Evolutionary conservation across 2,888 invertebrate genomes (phyloP).

Genomic region (Petrolisthes manimaculis): DNA sequence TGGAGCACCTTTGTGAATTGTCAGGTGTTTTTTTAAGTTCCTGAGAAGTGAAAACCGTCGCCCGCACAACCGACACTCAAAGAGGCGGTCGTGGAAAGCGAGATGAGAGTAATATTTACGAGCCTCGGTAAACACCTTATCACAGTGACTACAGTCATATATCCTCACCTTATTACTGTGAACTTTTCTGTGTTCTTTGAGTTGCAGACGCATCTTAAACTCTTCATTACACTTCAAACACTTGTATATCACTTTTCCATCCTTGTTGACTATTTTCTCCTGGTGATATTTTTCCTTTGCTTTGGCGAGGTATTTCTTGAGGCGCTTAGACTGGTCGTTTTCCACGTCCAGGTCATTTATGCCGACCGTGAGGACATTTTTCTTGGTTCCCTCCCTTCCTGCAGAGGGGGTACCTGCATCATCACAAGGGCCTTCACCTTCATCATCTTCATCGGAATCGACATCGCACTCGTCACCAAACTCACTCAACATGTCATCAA

Average conservation of each 20-base stretch:
- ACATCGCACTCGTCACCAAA: conserved; percentile 20
- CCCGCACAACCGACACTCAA: conserved; percentile 45
- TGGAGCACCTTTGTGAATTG: conserved; percentile 36
- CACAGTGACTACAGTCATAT: conserved; percentile 49
- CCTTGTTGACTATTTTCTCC: conserved; percentile 42
- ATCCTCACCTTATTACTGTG: conserved; percentile 36
- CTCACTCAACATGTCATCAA: conserved; percentile 22
- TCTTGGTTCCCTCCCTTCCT: not conserved
- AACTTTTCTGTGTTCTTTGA: conserved; percentile 44
- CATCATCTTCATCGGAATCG: conserved; percentile 5
- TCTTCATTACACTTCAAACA: conserved; percentile 52
- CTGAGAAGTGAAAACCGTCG: conserved; percentile 45
- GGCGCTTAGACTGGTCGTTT: conserved; percentile 1
- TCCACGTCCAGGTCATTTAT: conserved; percentile 37
- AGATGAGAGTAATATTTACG: conserved; percentile 53
- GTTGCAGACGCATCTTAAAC: conserved; percentile 40
- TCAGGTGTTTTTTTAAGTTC: conserved; percentile 50
- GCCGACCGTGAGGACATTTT: conserved; percentile 35
- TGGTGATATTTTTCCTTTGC: conserved; percentile 44
- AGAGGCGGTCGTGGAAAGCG: conserved; percentile 41
- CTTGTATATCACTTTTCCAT: conserved; percentile 41
- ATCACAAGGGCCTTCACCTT: not conserved
- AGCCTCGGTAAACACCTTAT: conserved; percentile 49
- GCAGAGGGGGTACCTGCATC: not conserved
- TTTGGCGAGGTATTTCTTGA: conserved; percentile 30